Evolutionary conservation across 2,797 vertebrate genomes (phyloP), one percentile per base, ranked within the genome.

Genomic region (Presbytis comata): DNA sequence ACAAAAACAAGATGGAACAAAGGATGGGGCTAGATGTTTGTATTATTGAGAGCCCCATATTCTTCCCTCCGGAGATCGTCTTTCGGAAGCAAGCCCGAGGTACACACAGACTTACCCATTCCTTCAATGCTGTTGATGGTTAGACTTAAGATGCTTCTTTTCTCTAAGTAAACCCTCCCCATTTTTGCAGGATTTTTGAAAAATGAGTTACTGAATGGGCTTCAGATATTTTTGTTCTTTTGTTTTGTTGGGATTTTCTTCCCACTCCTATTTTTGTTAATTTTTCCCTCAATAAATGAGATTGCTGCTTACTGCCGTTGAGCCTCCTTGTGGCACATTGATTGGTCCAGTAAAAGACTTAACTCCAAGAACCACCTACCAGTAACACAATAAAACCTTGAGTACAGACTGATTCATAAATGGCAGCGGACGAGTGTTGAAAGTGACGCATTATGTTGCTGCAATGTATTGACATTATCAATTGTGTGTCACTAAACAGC

Each of bases 401-500:
- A 97, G 41, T 96, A 85, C 87, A 93, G 93, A 88, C 86, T 97
- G 98, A 96, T 90, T 97, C 2, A 5, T 93, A 96, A 96, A 50
- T 96, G 89, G 94, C 97, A 97, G 95, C 79, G 76, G 97, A 97
- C 28, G 67, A 98, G 98, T 97, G 98, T 96, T 98, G 98, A 98
- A 98, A 98, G 98, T 98, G 97, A 98, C 94, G 85, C 96, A 96
- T 98, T 98, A 95, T 98, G 92, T 97, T 97, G 97, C 95, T 89
- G 86, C 97, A 97, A 94, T 97, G 89, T 98, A 97, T 97, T 98
- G 98, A 98, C 98, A 91, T 98, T 98, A 98, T 98, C 98, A 98
- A 96, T 98, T 98, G 98, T 93, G 67, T 98, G 97, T 98, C 98
- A 98, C 98, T 98, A 98, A 99, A 98, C 97, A 98, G 97, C 96